A percentile compares a stretch with the other conserved stretches of the same genome.
phyloP scores from a whole-genome alignment of 2,113 vertebrate genomes.

The Clarias gariepinus region DNA sequence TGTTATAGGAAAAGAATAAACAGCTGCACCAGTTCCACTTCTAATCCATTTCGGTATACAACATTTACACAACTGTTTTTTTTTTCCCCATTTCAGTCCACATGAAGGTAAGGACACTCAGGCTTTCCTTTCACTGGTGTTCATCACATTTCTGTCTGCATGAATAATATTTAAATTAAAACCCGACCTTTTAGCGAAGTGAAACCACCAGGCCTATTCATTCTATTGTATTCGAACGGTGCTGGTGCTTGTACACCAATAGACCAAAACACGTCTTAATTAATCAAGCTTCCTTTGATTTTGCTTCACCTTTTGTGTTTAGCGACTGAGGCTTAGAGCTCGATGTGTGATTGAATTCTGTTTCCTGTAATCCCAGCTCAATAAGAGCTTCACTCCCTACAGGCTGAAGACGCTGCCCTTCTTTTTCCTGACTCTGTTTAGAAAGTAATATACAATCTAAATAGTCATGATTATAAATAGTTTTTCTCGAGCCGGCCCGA shows the following conservation, averaged over 20 bases:
- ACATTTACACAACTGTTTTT: neutral
- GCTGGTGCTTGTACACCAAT: neutral
- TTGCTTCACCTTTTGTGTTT: conserved; percentile 2
- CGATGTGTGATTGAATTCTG: conserved; percentile 23
- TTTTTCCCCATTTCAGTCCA: neutral
- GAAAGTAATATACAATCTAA: conserved; percentile 37
- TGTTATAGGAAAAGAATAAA: neutral
- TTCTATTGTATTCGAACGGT: neutral
- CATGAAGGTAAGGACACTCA: neutral
- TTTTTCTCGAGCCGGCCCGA: neutral
- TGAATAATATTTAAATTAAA: neutral
- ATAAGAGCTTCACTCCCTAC: conserved; percentile 8
- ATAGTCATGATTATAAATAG: conserved; percentile 25
- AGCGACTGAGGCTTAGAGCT: neutral
- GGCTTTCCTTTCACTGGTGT: neutral
- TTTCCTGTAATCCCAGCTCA: conserved; percentile 26
- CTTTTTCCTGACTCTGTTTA: conserved; percentile 3
- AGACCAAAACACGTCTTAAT: neutral
- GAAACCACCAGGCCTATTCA: neutral
- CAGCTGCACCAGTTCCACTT: neutral
- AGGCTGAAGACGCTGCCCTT: neutral
- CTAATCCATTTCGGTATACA: neutral
- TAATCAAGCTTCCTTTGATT: conserved; percentile 17
- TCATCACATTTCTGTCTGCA: neutral
- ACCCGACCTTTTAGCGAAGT: neutral